Evolutionary conservation across 2,113 vertebrate species (phyloP).

Genomic region (Lycocorax pyrrhopterus): DNA sequence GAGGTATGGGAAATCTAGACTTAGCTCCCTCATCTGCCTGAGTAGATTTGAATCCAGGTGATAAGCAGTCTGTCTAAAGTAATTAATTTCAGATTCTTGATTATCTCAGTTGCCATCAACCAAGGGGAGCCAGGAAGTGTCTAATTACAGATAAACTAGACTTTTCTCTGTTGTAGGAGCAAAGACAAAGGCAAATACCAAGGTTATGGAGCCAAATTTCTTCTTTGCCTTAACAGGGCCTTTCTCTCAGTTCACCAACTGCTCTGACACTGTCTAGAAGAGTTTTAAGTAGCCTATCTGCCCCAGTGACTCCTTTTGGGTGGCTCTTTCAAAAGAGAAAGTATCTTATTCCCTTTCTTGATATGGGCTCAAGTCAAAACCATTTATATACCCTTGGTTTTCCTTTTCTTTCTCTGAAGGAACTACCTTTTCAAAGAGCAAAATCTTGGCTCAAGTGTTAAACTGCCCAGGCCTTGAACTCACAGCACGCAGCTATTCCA

Average conservation of each 20-base stretch:
- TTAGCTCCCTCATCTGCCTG: not conserved
- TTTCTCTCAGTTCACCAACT: not conserved
- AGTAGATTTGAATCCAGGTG: not conserved
- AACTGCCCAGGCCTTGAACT: not conserved
- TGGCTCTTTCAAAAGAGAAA: not conserved
- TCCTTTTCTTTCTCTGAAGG: not conserved
- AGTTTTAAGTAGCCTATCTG: not conserved
- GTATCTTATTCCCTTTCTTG: not conserved
- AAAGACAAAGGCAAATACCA: constrained; percentile 1
- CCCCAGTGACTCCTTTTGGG: not conserved
- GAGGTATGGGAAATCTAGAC: not conserved
- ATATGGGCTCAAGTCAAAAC: not conserved
- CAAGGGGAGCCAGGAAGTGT: not conserved
- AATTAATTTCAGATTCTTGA: constrained; percentile 18
- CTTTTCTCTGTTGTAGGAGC: not conserved
- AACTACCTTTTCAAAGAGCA: not conserved
- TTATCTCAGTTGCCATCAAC: not conserved
- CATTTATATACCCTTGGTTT: not conserved
- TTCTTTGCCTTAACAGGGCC: not conserved
- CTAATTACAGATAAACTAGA: not conserved
- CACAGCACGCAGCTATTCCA: not conserved
- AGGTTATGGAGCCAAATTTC: not conserved
- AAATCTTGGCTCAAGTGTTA: not conserved
- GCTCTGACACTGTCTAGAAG: not conserved
- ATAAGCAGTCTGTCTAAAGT: constrained; percentile 1